phyloP scores from a whole-genome alignment of 92 coral and sea anemone genomes.

The Epizoanthus illoricatus region DNA sequence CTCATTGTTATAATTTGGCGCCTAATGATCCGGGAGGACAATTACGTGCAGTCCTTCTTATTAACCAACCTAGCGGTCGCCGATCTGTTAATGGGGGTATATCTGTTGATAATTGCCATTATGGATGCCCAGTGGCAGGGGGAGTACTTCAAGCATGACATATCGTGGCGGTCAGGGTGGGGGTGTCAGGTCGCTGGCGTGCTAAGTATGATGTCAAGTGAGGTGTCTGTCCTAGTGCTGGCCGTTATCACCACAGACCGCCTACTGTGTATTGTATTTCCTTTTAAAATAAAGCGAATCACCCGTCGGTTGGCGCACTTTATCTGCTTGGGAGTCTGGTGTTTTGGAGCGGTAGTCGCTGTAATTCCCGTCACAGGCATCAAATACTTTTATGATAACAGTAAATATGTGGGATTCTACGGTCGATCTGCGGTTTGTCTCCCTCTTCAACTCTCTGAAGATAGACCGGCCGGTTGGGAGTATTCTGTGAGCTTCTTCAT shows the following conservation, averaged over 20 bases:
- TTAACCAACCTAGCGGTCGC: conserved; percentile 65
- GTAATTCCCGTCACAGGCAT: conserved; percentile 52
- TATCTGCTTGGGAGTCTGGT: conserved; percentile 45
- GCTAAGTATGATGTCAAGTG: conserved; percentile 69
- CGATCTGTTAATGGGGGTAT: conserved; percentile 71
- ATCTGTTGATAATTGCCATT: conserved; percentile 58
- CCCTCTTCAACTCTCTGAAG: conserved; percentile 58
- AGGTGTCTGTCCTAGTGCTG: conserved; percentile 57
- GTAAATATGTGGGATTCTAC: conserved; percentile 56
- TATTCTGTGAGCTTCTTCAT: conserved; percentile 61
- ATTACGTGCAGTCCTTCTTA: conserved; percentile 51
- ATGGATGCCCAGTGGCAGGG: conserved; percentile 73
- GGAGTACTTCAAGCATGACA: conserved; percentile 69
- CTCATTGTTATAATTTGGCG: conserved; percentile 59
- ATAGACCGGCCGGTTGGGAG: conserved; percentile 72
- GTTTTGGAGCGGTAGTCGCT: conserved; percentile 34
- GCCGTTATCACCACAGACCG: conserved; percentile 61
- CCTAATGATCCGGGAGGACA: conserved; percentile 18
- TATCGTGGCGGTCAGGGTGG: conserved; percentile 67
- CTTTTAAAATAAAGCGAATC: conserved; percentile 50
- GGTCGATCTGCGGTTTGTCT: conserved; percentile 73
- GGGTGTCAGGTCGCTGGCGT: conserved; percentile 63
- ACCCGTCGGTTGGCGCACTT: conserved; percentile 36
- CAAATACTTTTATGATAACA: conserved; percentile 51
- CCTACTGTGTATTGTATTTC: conserved; percentile 66